phyloP scores from a whole-genome alignment of 2,797 vertebrate genomes.

The Schizothorax lantsangensis region DNA sequence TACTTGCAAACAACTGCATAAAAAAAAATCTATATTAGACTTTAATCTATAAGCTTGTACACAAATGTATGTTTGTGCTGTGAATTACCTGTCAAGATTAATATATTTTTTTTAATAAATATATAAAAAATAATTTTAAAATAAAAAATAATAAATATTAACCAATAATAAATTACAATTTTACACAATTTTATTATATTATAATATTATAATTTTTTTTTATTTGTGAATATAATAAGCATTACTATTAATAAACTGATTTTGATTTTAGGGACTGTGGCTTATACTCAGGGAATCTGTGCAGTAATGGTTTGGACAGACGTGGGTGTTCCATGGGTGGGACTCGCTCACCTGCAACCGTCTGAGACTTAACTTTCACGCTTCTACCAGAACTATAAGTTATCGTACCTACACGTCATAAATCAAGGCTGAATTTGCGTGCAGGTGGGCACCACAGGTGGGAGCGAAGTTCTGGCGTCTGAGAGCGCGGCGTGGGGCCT shows the following conservation, averaged over 20 bases:
- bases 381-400: neutral
- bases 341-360: neutral
- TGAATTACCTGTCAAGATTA: neutral
- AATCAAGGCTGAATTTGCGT: conserved; percentile 22
- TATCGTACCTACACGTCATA: conserved; percentile 12
- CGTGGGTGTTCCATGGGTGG: neutral
- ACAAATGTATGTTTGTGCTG: neutral
- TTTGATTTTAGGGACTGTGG: neutral
- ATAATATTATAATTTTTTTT: neutral
- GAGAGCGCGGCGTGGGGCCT: conserved; percentile 27
- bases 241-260: neutral
- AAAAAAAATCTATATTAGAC: too few species aligned
- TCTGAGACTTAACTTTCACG: neutral
- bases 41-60: too few species aligned
- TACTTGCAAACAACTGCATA: neutral
- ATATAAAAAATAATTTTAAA: neutral
- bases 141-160: neutral
- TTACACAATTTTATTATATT: neutral
- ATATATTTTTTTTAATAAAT: too few species aligned
- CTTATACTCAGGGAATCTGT: neutral
- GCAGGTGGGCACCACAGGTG: conserved; percentile 54
- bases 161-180: neutral
- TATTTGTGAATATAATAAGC: neutral
- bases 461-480: neutral
- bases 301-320: neutral